These are phyloP conservation scores for Andrena minutula DNA, from an alignment of 2,888 invertebrate species.

Conservation along the genomic window DNA sequence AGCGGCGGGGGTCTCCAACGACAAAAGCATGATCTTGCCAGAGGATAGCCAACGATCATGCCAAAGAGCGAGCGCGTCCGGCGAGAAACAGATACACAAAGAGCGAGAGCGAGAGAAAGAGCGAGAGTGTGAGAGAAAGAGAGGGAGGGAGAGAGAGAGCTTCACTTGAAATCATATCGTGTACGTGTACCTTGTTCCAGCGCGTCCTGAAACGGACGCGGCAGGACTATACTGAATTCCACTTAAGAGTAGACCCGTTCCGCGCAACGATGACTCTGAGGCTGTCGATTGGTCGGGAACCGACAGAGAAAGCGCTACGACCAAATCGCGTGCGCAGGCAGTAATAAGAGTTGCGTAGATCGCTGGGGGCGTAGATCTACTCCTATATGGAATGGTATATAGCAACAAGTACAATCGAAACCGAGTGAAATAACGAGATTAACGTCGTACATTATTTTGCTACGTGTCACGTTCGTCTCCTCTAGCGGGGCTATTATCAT, in stretches of 20 bases:
- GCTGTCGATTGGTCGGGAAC: too few species aligned
- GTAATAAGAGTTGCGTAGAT: too few species aligned
- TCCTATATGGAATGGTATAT: too few species aligned
- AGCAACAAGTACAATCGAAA: slow-evolving; percentile 72
- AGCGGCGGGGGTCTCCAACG: slow-evolving; percentile 73
- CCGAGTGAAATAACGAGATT: slow-evolving; percentile 65
- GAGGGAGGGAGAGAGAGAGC: slow-evolving; percentile 45
- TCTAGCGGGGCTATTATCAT: slow-evolving; percentile 46
- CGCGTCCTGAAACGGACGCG: slow-evolving; percentile 34
- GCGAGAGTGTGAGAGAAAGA: slow-evolving; percentile 34
- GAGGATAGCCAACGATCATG: slow-evolving; percentile 72
- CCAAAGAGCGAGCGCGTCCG: slow-evolving; percentile 70
- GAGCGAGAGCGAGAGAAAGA: slow-evolving; percentile 25
- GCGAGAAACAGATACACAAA: slow-evolving; percentile 47
- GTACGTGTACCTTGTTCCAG: slow-evolving; percentile 69
- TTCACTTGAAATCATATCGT: slow-evolving; percentile 78
- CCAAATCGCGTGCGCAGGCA: too few species aligned
- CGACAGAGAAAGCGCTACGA: too few species aligned
- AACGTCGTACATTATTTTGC: slow-evolving; percentile 74
- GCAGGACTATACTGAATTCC: slow-evolving; percentile 36
- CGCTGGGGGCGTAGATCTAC: too few species aligned
- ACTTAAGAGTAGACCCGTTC: too few species aligned
- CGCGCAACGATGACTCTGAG: too few species aligned
- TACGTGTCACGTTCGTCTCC: slow-evolving; percentile 74
- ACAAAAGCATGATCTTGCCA: slow-evolving; percentile 76